Evolutionary conservation across 2,113 vertebrate genomes (phyloP), one percentile per base, ranked within the genome.

Genomic region (Dromaius novaehollandiae): DNA sequence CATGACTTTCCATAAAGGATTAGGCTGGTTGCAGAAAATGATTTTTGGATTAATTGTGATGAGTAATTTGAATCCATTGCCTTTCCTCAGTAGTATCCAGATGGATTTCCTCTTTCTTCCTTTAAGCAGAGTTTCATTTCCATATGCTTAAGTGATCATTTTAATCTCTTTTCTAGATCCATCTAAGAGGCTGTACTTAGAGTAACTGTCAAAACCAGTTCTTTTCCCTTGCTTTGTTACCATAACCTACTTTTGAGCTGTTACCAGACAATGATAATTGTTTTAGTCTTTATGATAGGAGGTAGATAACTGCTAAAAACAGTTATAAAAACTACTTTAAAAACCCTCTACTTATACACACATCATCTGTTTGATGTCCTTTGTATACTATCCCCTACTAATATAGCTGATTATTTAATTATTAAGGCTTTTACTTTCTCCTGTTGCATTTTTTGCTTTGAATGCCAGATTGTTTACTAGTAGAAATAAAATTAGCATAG

Each of bases 221-320:
- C 36, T 64, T 64, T 61, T 46, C 73, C 69, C 75, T 20, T 85
- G 18, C 21, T 86, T 21, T 89, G 87, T 75, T 55, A 82, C 28
- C 66, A 17, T 64, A 84, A 24, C 64, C 68, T 28, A 77, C 42
- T 91, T 88, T 28, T 42, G 44, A 95, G 65, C 61, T 80, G 36
- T 92, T 94, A 92, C 63, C 65, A 48, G 88, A 90, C 92, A 55
- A 74, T 48, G 38, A 60, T 83, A 73, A 73, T 84, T 91, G 61
- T 68, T 93, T 80, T 69, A 61, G 58, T 77, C 82, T 91, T 94
- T 89, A 90, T 80, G 96, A 94, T 71, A 95, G 73, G 79, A 94
- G 60, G 74, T 88, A 64, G 83, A 73, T 20, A 87, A 25, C 34
- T 90, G 69, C 88, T 92, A 95, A 51, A 85, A 30, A 79, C 38